phyloP scores from a whole-genome alignment of 2,797 vertebrate genomes.

The Poeciliopsis gracilis region DNA sequence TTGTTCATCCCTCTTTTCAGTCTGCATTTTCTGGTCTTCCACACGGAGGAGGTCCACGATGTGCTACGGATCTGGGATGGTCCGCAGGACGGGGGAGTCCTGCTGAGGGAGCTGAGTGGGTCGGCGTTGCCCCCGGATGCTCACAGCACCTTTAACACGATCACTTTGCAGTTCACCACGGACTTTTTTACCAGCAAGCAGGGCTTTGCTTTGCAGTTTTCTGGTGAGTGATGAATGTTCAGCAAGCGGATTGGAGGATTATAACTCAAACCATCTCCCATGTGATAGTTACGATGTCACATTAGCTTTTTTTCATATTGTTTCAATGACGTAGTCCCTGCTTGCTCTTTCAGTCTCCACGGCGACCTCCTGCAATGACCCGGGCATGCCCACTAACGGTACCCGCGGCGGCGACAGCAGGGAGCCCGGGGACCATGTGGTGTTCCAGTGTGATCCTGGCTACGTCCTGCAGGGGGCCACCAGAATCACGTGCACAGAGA shows the following conservation, averaged over 20 bases:
- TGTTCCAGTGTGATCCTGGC: slow-evolving; percentile 95
- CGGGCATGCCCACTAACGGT: slow-evolving; percentile 93
- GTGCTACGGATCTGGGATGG: slow-evolving; percentile 97
- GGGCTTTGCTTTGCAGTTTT: slow-evolving; percentile 96
- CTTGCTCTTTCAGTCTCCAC: slow-evolving; percentile 86
- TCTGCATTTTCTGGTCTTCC: slow-evolving; percentile 96
- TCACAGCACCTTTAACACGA: slow-evolving; percentile 94
- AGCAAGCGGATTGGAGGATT: background rate
- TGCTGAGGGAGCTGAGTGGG: slow-evolving; percentile 92
- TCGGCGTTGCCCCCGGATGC: slow-evolving; percentile 86
- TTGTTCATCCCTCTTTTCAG: slow-evolving; percentile 67
- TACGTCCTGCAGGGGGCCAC: slow-evolving; percentile 91
- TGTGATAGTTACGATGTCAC: too few species aligned
- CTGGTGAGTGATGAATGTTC: slow-evolving; percentile 78
- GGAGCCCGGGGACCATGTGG: slow-evolving; percentile 91
- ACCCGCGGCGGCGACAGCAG: slow-evolving; percentile 92
- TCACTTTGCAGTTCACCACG: slow-evolving; percentile 96
- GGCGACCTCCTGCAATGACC: slow-evolving; percentile 96
- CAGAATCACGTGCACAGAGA: slow-evolving; percentile 93
- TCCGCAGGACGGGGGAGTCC: slow-evolving; percentile 92
- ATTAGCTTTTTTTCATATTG: slow-evolving; percentile 9
- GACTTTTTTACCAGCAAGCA: slow-evolving; percentile 99
- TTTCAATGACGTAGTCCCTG: slow-evolving; percentile 9
- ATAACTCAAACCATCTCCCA: background rate
- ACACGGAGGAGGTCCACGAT: slow-evolving; percentile 96